A percentile compares a stretch with the other conserved stretches of the same genome.
Evolutionary conservation across 1,140 invertebrate genomes (phyloP).

Genomic region (Potamilus streckersoni): DNA sequence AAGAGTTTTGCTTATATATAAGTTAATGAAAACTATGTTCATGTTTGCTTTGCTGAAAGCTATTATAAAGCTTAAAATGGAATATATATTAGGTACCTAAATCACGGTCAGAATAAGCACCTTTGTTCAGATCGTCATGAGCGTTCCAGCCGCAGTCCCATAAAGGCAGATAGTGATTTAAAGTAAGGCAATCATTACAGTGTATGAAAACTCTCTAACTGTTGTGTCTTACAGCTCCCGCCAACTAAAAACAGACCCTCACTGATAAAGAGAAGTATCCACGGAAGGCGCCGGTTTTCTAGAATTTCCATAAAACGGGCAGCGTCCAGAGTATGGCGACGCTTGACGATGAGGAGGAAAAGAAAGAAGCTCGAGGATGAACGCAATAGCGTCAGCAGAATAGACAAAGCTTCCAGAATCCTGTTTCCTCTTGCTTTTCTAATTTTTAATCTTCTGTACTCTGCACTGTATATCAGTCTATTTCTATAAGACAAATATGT

Average conservation of each 20-base stretch:
- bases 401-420: constrained; percentile 70
- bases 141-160: constrained; percentile 16
- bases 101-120: constrained; percentile 9
- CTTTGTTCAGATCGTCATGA: constrained; percentile 16
- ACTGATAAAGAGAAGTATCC: not conserved
- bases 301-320: constrained; percentile 22
- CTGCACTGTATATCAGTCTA: no score
- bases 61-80: not conserved
- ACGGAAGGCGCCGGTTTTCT: constrained; percentile 19
- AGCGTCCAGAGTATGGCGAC: constrained; percentile 23
- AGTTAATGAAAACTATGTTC: no score
- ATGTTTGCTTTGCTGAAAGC: not conserved
- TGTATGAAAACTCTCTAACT: not conserved
- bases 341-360: constrained; percentile 15
- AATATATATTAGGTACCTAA: not conserved
- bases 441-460: constrained; percentile 70
- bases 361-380: constrained; percentile 14
- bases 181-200: constrained; percentile 12
- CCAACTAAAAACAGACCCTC: not conserved
- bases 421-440: constrained; percentile 70
- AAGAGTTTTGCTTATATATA: no score
- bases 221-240: not conserved
- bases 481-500: no score
- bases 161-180: constrained; percentile 2
- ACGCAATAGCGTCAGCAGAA: constrained; percentile 65